phyloP scores from a whole-genome alignment of 2,888 invertebrate species.

The Chymomyza caudatula region DNA sequence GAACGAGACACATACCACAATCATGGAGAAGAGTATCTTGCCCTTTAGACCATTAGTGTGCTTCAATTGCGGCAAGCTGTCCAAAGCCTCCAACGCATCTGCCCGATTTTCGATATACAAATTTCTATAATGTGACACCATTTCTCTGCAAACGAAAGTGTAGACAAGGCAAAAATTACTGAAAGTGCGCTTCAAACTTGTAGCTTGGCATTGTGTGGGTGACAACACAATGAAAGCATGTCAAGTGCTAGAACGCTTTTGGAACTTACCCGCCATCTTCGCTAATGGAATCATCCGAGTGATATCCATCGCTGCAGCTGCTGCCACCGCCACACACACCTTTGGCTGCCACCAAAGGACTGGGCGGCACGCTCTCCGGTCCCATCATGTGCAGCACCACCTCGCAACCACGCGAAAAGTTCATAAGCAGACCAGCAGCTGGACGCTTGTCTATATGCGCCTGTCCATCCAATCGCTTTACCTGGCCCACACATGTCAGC shows the following conservation, averaged over 20 bases:
- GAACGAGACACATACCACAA: slow-evolving; percentile 84
- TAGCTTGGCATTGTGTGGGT: background rate
- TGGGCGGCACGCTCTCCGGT: slow-evolving; percentile 78
- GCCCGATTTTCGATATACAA: slow-evolving; percentile 91
- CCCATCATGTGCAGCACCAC: slow-evolving; percentile 88
- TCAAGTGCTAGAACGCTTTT: background rate
- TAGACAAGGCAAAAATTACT: too few species aligned
- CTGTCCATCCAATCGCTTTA: slow-evolving; percentile 82
- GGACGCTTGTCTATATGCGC: slow-evolving; percentile 83
- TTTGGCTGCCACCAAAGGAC: slow-evolving; percentile 64
- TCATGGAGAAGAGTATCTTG: slow-evolving; percentile 96
- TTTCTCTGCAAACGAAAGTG: slow-evolving; percentile 79
- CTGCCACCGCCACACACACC: slow-evolving; percentile 77
- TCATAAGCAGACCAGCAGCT: slow-evolving; percentile 85
- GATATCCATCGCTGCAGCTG: slow-evolving; percentile 88
- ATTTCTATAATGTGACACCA: slow-evolving; percentile 88
- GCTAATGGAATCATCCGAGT: slow-evolving; percentile 84
- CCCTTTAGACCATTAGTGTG: slow-evolving; percentile 93
- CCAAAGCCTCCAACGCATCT: slow-evolving; percentile 91
- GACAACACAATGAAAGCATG: background rate
- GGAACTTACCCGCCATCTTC: slow-evolving; percentile 77
- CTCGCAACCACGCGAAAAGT: slow-evolving; percentile 86
- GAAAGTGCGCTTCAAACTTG: background rate
- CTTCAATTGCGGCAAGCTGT: slow-evolving; percentile 87
- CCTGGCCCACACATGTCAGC: slow-evolving; percentile 84